Evolutionary conservation across 2,888 invertebrate genomes (phyloP).

Genomic region (Epinotia bilunana): DNA sequence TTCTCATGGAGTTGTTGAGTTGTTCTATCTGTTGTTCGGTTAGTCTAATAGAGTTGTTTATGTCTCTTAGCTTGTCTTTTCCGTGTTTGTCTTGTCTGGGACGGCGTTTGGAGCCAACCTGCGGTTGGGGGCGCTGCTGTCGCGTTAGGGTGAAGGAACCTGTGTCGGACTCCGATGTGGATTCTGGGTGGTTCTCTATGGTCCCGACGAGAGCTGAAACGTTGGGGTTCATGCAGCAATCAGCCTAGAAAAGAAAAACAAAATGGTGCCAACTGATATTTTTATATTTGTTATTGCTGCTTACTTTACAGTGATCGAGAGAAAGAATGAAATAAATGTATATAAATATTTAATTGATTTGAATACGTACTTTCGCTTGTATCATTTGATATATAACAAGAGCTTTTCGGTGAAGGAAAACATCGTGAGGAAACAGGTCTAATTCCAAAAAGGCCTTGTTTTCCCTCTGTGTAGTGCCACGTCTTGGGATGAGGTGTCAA

Average conservation of each 20-base stretch:
- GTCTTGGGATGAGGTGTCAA: too few relatives aligned
- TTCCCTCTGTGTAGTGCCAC: too few relatives aligned
- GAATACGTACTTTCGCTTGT: too few relatives aligned
- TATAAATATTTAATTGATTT: too few relatives aligned
- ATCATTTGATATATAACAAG: too few relatives aligned
- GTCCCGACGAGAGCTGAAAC: constrained; percentile 79
- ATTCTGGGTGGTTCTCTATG: constrained; percentile 80
- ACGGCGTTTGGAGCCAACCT: constrained; percentile 73
- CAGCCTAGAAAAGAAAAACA: constrained; percentile 65
- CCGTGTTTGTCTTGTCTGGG: constrained; percentile 70
- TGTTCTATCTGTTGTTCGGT: constrained; percentile 64
- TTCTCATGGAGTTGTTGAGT: constrained; percentile 55
- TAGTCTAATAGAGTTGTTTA: constrained; percentile 57
- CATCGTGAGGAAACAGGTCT: too few relatives aligned
- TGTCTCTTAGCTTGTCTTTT: constrained; percentile 63
- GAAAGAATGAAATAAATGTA: too few relatives aligned
- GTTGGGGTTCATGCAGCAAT: constrained; percentile 77
- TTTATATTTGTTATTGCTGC: neutral
- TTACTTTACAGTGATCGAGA: neutral
- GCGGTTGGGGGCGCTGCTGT: constrained; percentile 77
- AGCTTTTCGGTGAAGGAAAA: too few relatives aligned
- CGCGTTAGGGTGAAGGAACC: constrained; percentile 77
- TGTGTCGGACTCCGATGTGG: constrained; percentile 79
- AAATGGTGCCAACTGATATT: neutral
- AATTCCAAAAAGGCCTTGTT: too few relatives aligned